A percentile compares a stretch with the other conserved stretches of the same genome.
Conservation (phyloP, 2,113 vertebrate genomes). For the Crotalus tigris region DNA sequence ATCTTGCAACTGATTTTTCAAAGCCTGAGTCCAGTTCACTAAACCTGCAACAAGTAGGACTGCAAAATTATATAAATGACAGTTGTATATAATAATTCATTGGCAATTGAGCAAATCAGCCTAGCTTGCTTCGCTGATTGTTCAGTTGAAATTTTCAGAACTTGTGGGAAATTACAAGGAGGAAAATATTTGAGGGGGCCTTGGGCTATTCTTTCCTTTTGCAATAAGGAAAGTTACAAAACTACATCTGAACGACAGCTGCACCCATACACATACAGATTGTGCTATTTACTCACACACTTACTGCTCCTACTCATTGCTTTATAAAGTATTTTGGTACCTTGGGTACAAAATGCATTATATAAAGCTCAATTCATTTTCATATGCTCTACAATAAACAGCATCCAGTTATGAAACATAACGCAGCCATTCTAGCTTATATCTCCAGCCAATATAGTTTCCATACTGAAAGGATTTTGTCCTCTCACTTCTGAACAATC, state of each 20-base stretch:
- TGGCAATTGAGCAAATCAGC: neutral
- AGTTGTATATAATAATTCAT: neutral
- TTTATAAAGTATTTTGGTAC: conserved; percentile 16
- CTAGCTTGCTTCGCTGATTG: neutral
- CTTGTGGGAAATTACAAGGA: conserved; percentile 9
- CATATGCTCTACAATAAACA: neutral
- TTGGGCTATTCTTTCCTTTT: conserved; percentile 1
- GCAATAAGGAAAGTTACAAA: neutral
- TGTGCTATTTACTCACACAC: neutral
- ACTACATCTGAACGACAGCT: neutral
- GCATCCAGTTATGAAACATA: conserved; percentile 22
- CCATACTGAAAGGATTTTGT: conserved; percentile 6
- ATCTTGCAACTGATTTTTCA: neutral
- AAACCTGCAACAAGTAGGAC: neutral
- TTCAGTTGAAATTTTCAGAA: neutral
- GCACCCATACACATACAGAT: neutral
- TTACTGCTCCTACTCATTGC: conserved; percentile 27
- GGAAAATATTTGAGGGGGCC: neutral
- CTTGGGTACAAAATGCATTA: neutral
- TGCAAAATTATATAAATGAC: neutral
- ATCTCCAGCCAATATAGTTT: conserved; percentile 1
- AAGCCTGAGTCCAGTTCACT: neutral
- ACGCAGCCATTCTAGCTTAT: neutral
- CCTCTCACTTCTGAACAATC: neutral
- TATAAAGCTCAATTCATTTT: conserved; percentile 25